These are phyloP conservation scores for Mormyrus iriodes DNA, from an alignment of 2,113 vertebrate genomes.

Conservation along the genomic window DNA sequence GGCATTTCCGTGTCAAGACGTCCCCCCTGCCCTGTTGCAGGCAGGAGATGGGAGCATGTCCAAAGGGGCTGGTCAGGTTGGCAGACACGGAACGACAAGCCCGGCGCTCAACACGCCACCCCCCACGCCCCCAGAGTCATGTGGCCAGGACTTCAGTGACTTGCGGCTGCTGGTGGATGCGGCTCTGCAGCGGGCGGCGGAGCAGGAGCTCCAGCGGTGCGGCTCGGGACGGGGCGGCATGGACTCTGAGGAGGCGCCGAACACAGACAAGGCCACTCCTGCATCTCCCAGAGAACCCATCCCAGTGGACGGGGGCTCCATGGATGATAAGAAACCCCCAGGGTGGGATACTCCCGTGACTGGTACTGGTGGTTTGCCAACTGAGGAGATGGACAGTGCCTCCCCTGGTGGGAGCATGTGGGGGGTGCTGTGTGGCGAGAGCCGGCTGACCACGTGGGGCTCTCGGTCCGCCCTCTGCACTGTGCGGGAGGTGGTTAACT, in stretches of 20 bases:
- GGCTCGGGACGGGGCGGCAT: background rate
- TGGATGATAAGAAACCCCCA: background rate
- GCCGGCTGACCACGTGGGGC: constrained; percentile 52
- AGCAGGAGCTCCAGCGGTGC: constrained; percentile 44
- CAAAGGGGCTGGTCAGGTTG: background rate
- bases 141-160: constrained; percentile 84
- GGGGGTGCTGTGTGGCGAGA: constrained; percentile 51
- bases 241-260: background rate
- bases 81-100: constrained; percentile 51
- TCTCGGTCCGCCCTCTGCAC: constrained; percentile 49
- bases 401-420: constrained; percentile 36
- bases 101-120: constrained; percentile 84
- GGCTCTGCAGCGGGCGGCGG: constrained; percentile 76
- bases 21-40: background rate
- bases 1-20: background rate
- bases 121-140: constrained; percentile 76
- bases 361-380: background rate
- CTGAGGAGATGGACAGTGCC: background rate
- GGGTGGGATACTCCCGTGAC: background rate
- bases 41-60: background rate
- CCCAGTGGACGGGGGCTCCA: background rate
- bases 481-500: constrained; percentile 61
- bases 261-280: background rate
- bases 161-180: constrained; percentile 84
- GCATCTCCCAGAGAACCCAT: background rate